Conservation (phyloP, 2,888 invertebrate species). For the Thymelicus sylvestris region DNA sequence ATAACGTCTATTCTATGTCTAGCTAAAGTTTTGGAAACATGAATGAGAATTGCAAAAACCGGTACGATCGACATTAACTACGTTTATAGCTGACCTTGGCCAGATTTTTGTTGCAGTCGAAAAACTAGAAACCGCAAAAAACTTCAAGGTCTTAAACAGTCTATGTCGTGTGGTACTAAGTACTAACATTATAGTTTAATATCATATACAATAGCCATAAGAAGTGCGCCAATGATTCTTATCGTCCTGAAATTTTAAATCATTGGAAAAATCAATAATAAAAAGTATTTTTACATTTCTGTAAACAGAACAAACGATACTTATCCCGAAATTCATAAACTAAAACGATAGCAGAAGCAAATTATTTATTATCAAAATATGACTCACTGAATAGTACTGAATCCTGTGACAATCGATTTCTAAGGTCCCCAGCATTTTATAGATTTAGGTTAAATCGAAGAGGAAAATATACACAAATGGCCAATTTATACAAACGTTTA, state of each 20-base stretch:
- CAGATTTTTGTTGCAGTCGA: constrained; percentile 29
- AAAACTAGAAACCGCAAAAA: constrained; percentile 32
- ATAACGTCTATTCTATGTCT: constrained; percentile 17
- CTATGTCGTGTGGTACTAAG: background rate
- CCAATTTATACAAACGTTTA: background rate
- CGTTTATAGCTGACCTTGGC: constrained; percentile 32
- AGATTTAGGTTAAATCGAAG: too few relatives aligned
- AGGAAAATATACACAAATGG: background rate
- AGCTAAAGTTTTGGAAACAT: constrained; percentile 11
- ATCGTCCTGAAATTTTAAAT: too few relatives aligned
- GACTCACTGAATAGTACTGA: too few relatives aligned
- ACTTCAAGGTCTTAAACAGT: constrained; percentile 29
- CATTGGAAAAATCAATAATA: too few relatives aligned
- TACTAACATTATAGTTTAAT: background rate
- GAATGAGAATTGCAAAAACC: constrained; percentile 19
- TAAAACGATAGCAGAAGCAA: too few relatives aligned
- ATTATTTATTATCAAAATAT: too few relatives aligned
- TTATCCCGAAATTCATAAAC: too few relatives aligned
- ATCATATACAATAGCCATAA: background rate
- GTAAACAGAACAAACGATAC: too few relatives aligned
- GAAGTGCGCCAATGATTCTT: constrained; percentile 7
- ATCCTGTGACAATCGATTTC: too few relatives aligned
- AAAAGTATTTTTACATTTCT: too few relatives aligned
- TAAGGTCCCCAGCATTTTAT: too few relatives aligned
- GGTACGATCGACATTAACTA: constrained; percentile 12